These are phyloP conservation scores for Synaphobranchus kaupii DNA, from an alignment of 2,797 vertebrate species.

Conservation along the genomic window DNA sequence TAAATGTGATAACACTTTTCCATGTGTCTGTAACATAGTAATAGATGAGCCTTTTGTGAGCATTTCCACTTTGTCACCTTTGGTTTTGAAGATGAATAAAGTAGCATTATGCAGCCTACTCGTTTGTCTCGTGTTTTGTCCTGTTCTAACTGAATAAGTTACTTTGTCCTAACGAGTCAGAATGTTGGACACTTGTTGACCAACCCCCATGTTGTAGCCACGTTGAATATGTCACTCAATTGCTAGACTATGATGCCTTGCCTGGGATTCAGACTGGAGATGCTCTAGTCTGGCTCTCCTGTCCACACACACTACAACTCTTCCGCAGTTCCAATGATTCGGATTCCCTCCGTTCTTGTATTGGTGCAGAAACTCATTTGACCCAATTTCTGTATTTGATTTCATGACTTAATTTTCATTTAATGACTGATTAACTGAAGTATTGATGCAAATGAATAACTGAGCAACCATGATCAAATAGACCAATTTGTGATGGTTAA, in stretches of 20 bases:
- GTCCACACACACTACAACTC: background rate
- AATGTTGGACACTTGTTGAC: too few relatives aligned
- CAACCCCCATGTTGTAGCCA: too few relatives aligned
- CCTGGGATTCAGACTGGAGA: background rate
- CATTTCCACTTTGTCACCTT: constrained; percentile 44
- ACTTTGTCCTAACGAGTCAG: background rate
- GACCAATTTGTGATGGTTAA: too few relatives aligned
- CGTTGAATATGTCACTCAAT: background rate
- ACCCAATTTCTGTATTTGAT: too few relatives aligned
- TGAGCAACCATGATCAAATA: too few relatives aligned
- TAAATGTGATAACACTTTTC: constrained; percentile 31
- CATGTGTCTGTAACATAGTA: constrained; percentile 33
- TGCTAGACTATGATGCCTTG: background rate
- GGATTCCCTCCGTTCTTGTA: too few relatives aligned
- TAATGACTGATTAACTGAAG: too few relatives aligned
- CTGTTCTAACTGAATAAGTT: background rate
- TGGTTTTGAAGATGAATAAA: constrained; percentile 54
- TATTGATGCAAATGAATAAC: too few relatives aligned
- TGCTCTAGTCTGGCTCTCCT: background rate
- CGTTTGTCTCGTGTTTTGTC: background rate
- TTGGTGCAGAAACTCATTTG: too few relatives aligned
- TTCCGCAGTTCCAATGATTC: too few relatives aligned
- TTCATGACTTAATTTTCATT: too few relatives aligned
- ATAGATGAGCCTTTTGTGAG: constrained; percentile 33
- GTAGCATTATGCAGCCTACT: constrained; percentile 35